Evolutionary conservation across 2,888 invertebrate genomes (phyloP).

Genomic region (Hypsopygia costalis): DNA sequence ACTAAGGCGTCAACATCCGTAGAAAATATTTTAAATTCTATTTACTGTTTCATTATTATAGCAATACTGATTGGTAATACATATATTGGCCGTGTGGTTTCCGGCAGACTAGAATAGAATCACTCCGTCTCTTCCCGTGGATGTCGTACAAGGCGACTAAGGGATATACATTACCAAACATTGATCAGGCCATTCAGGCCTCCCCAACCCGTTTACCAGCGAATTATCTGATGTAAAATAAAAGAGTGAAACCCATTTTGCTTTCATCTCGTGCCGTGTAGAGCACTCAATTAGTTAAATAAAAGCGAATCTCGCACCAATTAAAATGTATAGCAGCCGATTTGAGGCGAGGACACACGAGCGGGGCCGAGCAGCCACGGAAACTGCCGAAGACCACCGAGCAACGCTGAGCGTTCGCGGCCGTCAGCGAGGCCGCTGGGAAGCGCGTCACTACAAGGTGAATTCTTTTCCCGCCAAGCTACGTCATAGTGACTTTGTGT

Average conservation of each 20-base stretch:
- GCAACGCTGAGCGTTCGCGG: constrained; percentile 53
- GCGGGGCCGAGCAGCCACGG: constrained; percentile 23
- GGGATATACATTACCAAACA: too few species aligned
- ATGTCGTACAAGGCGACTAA: too few species aligned
- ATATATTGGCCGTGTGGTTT: too few species aligned
- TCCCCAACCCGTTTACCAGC: too few species aligned
- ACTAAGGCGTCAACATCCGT: too few species aligned
- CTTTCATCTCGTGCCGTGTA: constrained; percentile 23
- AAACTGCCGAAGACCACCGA: constrained; percentile 34
- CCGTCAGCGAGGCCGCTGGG: constrained; percentile 72
- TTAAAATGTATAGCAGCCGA: constrained; percentile 41
- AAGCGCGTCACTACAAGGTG: constrained; percentile 71
- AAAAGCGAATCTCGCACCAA: constrained; percentile 46
- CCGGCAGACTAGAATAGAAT: too few species aligned
- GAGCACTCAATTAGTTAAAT: constrained; percentile 29
- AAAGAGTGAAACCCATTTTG: constrained; percentile 15
- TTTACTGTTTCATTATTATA: too few species aligned
- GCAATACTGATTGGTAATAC: too few species aligned
- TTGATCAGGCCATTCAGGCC: too few species aligned
- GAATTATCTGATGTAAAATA: too few species aligned
- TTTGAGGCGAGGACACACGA: constrained; percentile 42
- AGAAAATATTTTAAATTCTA: too few species aligned
- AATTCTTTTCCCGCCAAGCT: constrained; percentile 69
- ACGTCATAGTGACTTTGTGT: constrained; percentile 45
- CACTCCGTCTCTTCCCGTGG: too few species aligned